Evolutionary conservation across 2,113 vertebrate genomes (phyloP).

Genomic region (Arenaria interpres): DNA sequence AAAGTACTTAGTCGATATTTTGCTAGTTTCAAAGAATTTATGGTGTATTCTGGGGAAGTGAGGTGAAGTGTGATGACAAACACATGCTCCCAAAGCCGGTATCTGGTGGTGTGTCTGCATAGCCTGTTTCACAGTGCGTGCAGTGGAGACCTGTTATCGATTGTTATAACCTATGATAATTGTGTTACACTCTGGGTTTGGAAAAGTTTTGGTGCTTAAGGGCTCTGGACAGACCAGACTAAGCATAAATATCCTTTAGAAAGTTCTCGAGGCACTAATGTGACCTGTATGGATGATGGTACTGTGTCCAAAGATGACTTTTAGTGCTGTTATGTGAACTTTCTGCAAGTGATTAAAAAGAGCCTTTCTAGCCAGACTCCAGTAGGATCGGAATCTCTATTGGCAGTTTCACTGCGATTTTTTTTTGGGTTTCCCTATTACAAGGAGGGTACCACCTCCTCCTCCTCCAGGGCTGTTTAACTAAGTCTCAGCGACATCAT

Average conservation of each 20-base stretch:
- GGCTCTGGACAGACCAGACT: not conserved
- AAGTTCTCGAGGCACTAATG: not conserved
- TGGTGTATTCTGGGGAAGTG: not conserved
- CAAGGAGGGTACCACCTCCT: not conserved
- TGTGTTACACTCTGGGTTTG: not conserved
- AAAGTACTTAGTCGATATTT: not conserved
- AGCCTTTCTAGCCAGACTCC: not conserved
- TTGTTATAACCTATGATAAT: not conserved
- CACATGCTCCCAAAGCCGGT: rapidly evolving
- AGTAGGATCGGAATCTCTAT: not conserved
- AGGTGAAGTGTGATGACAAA: not conserved
- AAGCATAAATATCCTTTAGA: not conserved
- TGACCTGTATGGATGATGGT: not conserved
- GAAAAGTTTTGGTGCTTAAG: no score
- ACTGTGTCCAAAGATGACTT: not conserved
- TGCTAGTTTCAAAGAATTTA: no score
- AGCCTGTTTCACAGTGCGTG: not conserved
- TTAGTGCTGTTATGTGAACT: not conserved
- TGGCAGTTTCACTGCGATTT: not conserved
- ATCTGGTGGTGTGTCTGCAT: not conserved
- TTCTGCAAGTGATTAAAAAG: not conserved
- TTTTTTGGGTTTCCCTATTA: not conserved
- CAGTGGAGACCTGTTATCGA: not conserved
- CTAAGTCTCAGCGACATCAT: not conserved
- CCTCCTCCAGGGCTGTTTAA: not conserved